phyloP scores from a whole-genome alignment of 2,797 vertebrate genomes.

The Chaetophractus vellerosus region DNA sequence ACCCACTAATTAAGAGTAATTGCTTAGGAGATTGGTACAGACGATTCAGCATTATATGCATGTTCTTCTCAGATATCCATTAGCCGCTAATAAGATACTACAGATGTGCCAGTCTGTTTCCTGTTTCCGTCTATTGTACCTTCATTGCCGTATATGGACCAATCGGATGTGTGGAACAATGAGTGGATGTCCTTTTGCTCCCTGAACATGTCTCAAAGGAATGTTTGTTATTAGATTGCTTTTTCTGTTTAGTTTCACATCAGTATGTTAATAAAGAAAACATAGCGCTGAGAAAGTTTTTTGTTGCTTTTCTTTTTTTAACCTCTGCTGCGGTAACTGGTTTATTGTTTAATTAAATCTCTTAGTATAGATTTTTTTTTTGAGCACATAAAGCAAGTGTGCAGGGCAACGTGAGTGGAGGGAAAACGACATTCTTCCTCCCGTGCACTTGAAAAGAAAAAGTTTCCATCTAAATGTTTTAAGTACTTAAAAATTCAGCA shows the following conservation, averaged over 20 bases:
- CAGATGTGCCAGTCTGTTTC: slow-evolving; percentile 93
- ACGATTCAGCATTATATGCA: slow-evolving; percentile 91
- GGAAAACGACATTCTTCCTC: slow-evolving; percentile 68
- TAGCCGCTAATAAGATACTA: slow-evolving; percentile 93
- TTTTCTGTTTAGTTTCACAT: slow-evolving; percentile 91
- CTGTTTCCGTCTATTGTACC: slow-evolving; percentile 94
- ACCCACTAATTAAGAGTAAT: slow-evolving; percentile 93
- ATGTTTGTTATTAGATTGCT: slow-evolving; percentile 92
- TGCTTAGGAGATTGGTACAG: slow-evolving; percentile 92
- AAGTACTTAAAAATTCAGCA: slow-evolving; percentile 86
- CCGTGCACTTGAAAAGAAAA: slow-evolving; percentile 75
- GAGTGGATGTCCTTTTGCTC: slow-evolving; percentile 93
- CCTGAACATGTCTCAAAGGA: slow-evolving; percentile 91
- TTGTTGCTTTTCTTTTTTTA: slow-evolving; percentile 69
- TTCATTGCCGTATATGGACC: slow-evolving; percentile 92
- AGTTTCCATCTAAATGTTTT: slow-evolving; percentile 86
- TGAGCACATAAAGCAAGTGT: slow-evolving; percentile 80
- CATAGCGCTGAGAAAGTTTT: slow-evolving; percentile 87
- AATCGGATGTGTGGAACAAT: slow-evolving; percentile 93
- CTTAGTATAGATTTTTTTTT: slow-evolving; percentile 68
- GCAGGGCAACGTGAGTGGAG: slow-evolving; percentile 66
- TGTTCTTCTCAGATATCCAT: slow-evolving; percentile 93
- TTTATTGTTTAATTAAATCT: slow-evolving; percentile 88
- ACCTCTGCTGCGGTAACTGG: slow-evolving; percentile 77
- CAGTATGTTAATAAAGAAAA: slow-evolving; percentile 91